Conservation (phyloP, 2,113 vertebrate species). For the Cardinalis cardinalis region DNA sequence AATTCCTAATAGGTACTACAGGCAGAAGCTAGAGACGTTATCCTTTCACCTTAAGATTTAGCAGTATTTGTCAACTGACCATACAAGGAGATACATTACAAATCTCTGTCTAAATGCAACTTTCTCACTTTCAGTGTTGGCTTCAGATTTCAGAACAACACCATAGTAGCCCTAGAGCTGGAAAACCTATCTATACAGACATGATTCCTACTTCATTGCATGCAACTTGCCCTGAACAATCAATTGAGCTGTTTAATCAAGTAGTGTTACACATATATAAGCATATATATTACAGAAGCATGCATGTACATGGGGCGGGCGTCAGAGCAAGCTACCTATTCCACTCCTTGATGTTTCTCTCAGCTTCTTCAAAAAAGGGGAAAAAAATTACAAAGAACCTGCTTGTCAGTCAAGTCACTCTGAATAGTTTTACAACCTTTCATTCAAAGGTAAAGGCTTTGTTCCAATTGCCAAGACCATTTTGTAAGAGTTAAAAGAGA, state of each 20-base stretch:
- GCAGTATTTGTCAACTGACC: not conserved
- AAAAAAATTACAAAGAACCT: constrained; percentile 34
- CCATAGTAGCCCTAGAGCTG: not conserved
- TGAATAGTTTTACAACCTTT: constrained; percentile 64
- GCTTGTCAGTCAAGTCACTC: constrained; percentile 36
- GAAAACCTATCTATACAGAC: not conserved
- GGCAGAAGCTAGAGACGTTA: not conserved
- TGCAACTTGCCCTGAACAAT: rapidly evolving
- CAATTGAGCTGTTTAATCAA: not conserved
- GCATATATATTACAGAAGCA: not conserved
- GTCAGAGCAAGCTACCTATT: not conserved
- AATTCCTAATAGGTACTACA: not conserved
- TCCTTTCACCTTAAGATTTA: not conserved
- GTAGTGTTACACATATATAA: not conserved
- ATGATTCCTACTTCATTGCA: not conserved
- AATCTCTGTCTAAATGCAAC: not conserved
- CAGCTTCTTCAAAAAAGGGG: not conserved
- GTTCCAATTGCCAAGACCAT: constrained; percentile 58
- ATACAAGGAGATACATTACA: not conserved
- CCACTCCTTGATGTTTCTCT: not conserved
- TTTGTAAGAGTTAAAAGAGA: constrained; percentile 61
- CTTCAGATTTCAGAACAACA: not conserved
- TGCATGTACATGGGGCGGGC: not conserved
- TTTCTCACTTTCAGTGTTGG: not conserved
- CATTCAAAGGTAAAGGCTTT: constrained; percentile 66